Evolutionary conservation across 2,888 invertebrate species (phyloP), one percentile per base, ranked within the genome.

Genomic region (Drosophila bunnanda): DNA sequence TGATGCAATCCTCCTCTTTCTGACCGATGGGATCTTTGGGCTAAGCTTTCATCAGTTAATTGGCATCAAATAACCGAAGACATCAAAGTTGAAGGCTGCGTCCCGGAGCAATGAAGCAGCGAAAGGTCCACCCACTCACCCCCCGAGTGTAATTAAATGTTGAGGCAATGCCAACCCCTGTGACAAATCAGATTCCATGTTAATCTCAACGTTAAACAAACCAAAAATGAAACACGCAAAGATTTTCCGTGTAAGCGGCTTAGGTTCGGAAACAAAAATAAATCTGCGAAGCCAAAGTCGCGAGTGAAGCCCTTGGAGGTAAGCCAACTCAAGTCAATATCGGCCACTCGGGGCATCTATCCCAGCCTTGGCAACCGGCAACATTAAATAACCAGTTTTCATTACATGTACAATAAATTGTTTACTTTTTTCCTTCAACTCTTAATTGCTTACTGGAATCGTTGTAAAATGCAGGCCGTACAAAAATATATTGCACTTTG

Each of bases 161-260:
- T 48, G 67, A 61, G 39, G 38, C 58, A 75, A 67, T 66, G 65
- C 59, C 86, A 76, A 82, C 57, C 81, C 87, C 81, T 80, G 71
- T 74, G 87, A 78, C 86, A 78, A 82, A 76, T 86, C 87, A 60
- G 79, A 69, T 75, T 57, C 73, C 66, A 71, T 78, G 84, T 75
- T 83, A 88, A 83, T 83, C 82, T 87, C 58, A 75, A 76, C 54
- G 82, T 87, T 89, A 83, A 83, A 83, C 78, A 83, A 82, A 76
- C 78, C 81, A 83, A 74, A 66, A 71, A 54, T 59, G 88, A 83
- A 89, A 83, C 87, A 89, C 88, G 87, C 81, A 83, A 67, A 88
- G 79, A 83, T 87, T 83, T 70, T 50, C 67, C 58, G 75, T 66
- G 69, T 83, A 83, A 83, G 74, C 82, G 64, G 87, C 87, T 83